Evolutionary conservation across 2,797 vertebrate species (phyloP).

Genomic region (Clarias pachynema): DNA sequence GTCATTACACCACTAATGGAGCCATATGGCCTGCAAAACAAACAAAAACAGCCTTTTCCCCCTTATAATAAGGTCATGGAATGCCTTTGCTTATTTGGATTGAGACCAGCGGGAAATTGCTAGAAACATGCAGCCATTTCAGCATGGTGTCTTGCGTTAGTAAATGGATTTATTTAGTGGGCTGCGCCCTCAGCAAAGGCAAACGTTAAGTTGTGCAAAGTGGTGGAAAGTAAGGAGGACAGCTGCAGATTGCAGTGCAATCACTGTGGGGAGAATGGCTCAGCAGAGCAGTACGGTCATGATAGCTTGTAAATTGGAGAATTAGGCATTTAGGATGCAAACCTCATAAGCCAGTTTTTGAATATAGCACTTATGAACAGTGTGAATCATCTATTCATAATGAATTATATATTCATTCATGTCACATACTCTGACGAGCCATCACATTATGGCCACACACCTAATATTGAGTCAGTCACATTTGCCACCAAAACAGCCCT

Average conservation of each 20-base stretch:
- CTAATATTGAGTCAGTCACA: too few relatives aligned
- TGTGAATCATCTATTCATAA: background rate
- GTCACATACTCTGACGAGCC: background rate
- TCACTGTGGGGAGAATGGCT: slow-evolving; percentile 35
- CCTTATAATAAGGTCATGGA: slow-evolving; percentile 73
- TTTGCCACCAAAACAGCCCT: too few relatives aligned
- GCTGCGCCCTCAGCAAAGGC: slow-evolving; percentile 58
- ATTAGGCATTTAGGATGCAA: slow-evolving; percentile 29
- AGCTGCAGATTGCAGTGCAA: slow-evolving; percentile 43
- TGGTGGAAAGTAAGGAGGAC: slow-evolving; percentile 34
- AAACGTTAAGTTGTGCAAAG: slow-evolving; percentile 52
- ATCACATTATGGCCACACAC: too few relatives aligned
- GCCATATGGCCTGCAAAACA: slow-evolving; percentile 82
- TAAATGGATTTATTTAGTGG: slow-evolving; percentile 57
- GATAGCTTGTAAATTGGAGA: slow-evolving; percentile 37
- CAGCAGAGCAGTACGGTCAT: slow-evolving; percentile 21
- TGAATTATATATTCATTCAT: background rate
- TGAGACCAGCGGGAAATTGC: slow-evolving; percentile 55
- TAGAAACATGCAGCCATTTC: slow-evolving; percentile 50
- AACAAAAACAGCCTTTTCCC: slow-evolving; percentile 72
- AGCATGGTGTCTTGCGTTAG: slow-evolving; percentile 55
- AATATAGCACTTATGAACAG: background rate
- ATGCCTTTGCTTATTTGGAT: slow-evolving; percentile 61
- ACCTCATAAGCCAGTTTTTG: slow-evolving; percentile 32
- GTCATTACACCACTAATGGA: slow-evolving; percentile 80